A percentile compares a stretch with the other conserved stretches of the same genome.
Evolutionary conservation across 2,113 vertebrate species (phyloP).

Genomic region (Dendrocopos noguchii): DNA sequence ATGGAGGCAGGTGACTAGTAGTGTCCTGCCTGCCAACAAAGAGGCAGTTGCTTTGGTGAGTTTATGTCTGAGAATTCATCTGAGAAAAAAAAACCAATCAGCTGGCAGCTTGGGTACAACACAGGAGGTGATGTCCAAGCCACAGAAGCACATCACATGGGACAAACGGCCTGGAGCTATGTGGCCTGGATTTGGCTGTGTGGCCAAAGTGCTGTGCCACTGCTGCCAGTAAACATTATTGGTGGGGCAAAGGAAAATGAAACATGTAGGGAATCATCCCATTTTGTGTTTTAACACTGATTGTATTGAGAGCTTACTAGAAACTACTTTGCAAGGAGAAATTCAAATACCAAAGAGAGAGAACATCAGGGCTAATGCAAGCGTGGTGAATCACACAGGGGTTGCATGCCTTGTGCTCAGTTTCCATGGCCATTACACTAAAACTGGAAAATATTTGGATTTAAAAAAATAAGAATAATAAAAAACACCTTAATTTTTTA

Average conservation of each 20-base stretch:
- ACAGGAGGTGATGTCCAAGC: neutral
- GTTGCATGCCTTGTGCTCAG: neutral
- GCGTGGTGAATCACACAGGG: accelerated
- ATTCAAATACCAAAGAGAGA: neutral
- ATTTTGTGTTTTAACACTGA: neutral
- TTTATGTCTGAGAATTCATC: neutral
- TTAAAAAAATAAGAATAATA: neutral
- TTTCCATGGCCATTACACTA: neutral
- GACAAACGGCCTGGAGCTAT: neutral
- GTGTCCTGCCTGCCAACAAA: neutral
- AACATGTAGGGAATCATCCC: neutral
- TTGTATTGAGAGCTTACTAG: neutral
- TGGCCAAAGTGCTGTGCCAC: neutral
- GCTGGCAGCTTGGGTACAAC: neutral
- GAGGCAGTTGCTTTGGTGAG: neutral
- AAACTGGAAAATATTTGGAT: neutral
- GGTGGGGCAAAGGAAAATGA: neutral
- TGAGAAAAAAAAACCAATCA: neutral
- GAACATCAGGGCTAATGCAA: neutral
- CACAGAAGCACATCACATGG: accelerated
- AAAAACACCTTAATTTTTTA: neutral
- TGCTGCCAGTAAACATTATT: neutral
- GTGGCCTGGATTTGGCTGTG: neutral
- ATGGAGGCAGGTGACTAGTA: too few species aligned
- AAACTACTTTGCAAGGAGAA: neutral